Base-by-base conservation (phyloP, 2,113 vertebrate genomes). In the Maylandia zebra region DNA sequence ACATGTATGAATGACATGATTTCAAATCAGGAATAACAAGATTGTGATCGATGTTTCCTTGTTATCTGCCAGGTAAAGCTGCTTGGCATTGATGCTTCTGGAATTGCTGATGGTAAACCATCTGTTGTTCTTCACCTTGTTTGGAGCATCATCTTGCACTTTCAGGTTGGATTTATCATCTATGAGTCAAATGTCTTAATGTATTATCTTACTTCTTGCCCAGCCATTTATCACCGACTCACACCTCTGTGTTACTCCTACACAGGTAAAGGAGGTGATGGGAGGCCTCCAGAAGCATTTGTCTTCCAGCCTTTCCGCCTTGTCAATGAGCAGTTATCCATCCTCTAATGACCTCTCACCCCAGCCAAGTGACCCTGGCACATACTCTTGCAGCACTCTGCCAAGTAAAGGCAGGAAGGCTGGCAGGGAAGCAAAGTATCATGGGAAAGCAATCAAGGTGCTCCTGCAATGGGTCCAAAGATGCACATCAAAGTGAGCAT, bases 81-180 rank as follows among this genome's bases (percentile, higher is more conserved):
- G 90, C 95, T 97, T 83, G 98, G 97, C 93, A 98, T 98, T 0
- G 98, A 98, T 8, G 97, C 98, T 9, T 97, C 97, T 8, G 96
- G 97, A 92, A 97, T 99, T 91, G 97, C 97, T 17, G 98, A 98
- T 71, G 98, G 98, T 83, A 95, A 97, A 90, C 97, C 98, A 5
- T 97, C 97, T 24, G 94, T 98, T 91, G 97, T 99, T 32, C 97
- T 99, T 8, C 97, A 97, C 36, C 96, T 99, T 45, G 95, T 99
- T 93, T 99, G 98, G 98, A 98, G 97, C 95, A 97, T 99, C 90
- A 98, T 99, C 89, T 95, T 98, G 82, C 97, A 98, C 93, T 98
- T 98, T 92, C 98, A 99, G 97, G 98, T 98, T 95, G 94, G 91
- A 9, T 16, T 53, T 13, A 4, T 52, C 52, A 17, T 55, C 45